phyloP scores from a whole-genome alignment of 2,797 vertebrate species.

The Melanotaenia boesemani region DNA sequence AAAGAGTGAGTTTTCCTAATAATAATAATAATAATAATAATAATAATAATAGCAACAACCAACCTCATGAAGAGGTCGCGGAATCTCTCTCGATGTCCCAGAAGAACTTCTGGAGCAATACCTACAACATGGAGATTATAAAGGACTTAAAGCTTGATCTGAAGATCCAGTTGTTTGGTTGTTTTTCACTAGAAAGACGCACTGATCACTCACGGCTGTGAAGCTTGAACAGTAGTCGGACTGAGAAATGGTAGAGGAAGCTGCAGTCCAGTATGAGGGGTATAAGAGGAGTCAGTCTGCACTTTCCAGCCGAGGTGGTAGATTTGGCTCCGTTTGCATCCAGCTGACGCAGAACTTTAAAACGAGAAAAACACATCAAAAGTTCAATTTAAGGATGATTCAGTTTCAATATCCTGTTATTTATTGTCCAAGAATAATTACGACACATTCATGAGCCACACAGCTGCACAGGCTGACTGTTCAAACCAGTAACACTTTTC shows the following conservation, averaged over 20 bases:
- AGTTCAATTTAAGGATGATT: too few species aligned
- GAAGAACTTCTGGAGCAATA: constrained; percentile 89
- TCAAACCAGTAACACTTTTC: too few species aligned
- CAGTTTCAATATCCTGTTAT: neutral
- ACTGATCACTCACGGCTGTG: constrained; percentile 93
- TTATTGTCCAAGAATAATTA: too few species aligned
- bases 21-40: fast-evolving
- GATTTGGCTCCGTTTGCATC: constrained; percentile 80
- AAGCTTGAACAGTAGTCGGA: constrained; percentile 94
- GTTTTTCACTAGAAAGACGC: neutral
- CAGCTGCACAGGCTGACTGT: too few species aligned
- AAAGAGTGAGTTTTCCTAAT: neutral
- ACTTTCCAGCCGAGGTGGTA: constrained; percentile 88
- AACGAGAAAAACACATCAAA: neutral
- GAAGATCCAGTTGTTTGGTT: neutral
- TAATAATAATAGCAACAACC: constrained; percentile 2
- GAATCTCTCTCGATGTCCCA: constrained; percentile 96
- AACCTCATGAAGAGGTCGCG: constrained; percentile 94
- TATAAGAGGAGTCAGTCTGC: constrained; percentile 93
- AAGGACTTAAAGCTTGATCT: neutral
- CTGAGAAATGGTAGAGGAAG: constrained; percentile 94
- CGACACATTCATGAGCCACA: too few species aligned
- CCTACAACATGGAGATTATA: constrained; percentile 75
- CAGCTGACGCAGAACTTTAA: constrained; percentile 79
- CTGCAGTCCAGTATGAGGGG: constrained; percentile 95